A percentile compares a stretch with the other conserved stretches of the same genome.
phyloP scores from a whole-genome alignment of 2,888 invertebrate species.

The Brenthis ino region DNA sequence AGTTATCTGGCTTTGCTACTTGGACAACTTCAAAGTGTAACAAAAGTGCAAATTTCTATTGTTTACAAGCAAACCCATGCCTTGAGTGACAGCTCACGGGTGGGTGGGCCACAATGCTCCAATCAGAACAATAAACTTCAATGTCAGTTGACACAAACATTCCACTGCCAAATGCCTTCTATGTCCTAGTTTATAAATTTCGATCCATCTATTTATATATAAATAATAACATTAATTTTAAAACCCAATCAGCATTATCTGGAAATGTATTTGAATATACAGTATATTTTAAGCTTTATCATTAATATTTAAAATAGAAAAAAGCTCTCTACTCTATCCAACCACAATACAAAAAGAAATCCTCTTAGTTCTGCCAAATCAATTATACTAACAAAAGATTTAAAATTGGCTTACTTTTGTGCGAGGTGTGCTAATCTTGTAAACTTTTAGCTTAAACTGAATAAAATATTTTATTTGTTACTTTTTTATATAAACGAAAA shows the following conservation, averaged over 20 bases:
- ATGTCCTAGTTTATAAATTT: conserved; percentile 16
- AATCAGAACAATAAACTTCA: conserved; percentile 60
- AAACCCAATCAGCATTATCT: too few species aligned
- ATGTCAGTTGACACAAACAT: conserved; percentile 52
- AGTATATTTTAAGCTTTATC: too few species aligned
- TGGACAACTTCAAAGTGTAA: conserved; percentile 37
- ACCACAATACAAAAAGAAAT: neutral
- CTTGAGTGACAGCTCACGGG: conserved; percentile 60
- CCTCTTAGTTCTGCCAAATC: conserved; percentile 54
- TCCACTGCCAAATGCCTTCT: conserved; percentile 38
- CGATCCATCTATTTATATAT: conserved; percentile 15
- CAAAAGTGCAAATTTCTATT: conserved; percentile 60
- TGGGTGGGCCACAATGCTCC: conserved; percentile 62
- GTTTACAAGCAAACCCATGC: conserved; percentile 71
- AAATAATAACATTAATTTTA: neutral
- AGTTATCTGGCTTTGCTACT: conserved; percentile 38
- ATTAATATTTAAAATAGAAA: too few species aligned
- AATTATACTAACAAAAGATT: conserved; percentile 62
- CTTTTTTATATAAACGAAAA: neutral
- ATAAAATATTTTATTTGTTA: neutral
- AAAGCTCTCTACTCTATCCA: neutral
- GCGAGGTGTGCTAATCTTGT: conserved; percentile 27
- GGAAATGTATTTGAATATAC: too few species aligned
- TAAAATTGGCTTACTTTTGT: conserved; percentile 55
- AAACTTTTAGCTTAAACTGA: conserved; percentile 7